These are phyloP conservation scores for Rhinopomastus cyanomelas DNA, from an alignment of 2,113 vertebrate genomes.

Conservation along the genomic window DNA sequence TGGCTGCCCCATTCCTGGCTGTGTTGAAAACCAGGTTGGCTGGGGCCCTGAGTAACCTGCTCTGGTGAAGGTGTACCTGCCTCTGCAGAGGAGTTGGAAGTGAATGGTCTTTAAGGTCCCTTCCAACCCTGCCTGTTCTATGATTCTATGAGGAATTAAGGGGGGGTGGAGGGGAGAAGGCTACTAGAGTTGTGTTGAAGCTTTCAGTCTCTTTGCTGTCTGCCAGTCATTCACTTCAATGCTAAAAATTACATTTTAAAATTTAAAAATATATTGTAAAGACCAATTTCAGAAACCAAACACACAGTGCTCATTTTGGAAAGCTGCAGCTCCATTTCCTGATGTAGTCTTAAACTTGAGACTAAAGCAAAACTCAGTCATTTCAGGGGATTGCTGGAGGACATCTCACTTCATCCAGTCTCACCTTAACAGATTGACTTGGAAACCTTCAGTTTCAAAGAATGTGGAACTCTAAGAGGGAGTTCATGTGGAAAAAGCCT, in stretches of 20 bases:
- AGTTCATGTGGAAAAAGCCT: conserved; percentile 12
- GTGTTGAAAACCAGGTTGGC: too few relatives aligned
- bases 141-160: not conserved
- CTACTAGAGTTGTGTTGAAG: not conserved
- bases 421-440: not conserved
- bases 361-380: not conserved
- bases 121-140: too few relatives aligned
- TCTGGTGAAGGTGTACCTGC: too few relatives aligned
- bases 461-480: conserved; percentile 14
- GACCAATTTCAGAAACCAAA: not conserved
- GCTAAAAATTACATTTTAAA: conserved; percentile 7
- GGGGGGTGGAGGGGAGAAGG: not conserved
- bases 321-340: conserved; percentile 3
- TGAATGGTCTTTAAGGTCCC: too few relatives aligned
- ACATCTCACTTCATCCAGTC: not conserved
- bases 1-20: too few relatives aligned
- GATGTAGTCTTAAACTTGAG: not conserved
- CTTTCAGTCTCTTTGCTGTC: not conserved
- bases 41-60: too few relatives aligned
- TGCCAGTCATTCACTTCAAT: not conserved
- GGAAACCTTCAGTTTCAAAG: conserved; percentile 18
- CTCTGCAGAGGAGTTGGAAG: too few relatives aligned
- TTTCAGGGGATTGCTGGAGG: not conserved
- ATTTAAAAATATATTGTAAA: conserved; percentile 5
- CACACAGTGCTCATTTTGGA: not conserved